Conservation (phyloP, 2,113 vertebrate genomes). For the Scolopax mira region DNA sequence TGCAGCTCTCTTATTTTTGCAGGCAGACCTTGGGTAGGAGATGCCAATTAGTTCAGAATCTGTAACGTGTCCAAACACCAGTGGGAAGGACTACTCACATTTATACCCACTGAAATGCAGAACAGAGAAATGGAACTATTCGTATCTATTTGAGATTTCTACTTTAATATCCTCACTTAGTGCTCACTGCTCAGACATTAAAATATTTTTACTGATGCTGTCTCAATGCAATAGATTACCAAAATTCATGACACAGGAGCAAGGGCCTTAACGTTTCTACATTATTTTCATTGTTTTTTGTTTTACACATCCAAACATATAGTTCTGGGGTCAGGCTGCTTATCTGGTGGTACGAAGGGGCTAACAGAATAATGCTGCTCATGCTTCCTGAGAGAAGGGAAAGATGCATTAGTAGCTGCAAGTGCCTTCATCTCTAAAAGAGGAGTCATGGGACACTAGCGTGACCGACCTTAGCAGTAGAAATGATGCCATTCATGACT, state of each 20-base stretch:
- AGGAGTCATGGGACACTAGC: not conserved
- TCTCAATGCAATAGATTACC: not conserved
- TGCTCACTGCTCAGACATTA: not conserved
- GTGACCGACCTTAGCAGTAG: not conserved
- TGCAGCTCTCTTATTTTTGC: not conserved
- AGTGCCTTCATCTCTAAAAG: not conserved
- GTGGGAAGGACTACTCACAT: not conserved
- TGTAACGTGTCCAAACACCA: not conserved
- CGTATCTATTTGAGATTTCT: not conserved
- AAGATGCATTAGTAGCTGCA: not conserved
- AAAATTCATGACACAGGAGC: not conserved
- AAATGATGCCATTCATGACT: not conserved
- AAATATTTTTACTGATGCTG: not conserved
- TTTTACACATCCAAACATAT: not conserved
- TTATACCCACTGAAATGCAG: not conserved
- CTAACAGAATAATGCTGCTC: not conserved
- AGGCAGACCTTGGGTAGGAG: not conserved
- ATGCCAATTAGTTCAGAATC: not conserved
- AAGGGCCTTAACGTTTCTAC: not conserved
- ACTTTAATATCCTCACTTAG: not conserved
- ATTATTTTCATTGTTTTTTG: not conserved
- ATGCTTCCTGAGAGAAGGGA: not conserved
- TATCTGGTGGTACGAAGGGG: not conserved
- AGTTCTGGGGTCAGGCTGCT: not conserved
- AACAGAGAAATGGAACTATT: not conserved